Conservation (phyloP, 2,797 vertebrate genomes). For the Oryzias dopingdopingensis region DNA sequence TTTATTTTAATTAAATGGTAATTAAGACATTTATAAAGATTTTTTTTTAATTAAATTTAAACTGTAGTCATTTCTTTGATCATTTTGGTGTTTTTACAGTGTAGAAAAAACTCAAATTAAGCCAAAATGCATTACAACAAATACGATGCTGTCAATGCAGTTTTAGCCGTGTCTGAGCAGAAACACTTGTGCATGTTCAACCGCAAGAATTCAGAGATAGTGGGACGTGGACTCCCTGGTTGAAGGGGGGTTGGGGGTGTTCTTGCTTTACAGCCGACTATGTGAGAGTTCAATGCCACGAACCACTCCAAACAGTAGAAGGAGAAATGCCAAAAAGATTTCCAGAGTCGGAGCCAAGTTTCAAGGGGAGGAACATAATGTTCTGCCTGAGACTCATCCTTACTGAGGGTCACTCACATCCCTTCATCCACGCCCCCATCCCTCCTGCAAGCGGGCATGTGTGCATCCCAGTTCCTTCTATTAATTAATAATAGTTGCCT, state of each 20-base stretch:
- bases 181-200: neutral
- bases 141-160: no score
- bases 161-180: no score
- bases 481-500: no score
- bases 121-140: no score
- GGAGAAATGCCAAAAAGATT: slow-evolving; percentile 62
- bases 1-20: no score
- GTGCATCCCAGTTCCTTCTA: neutral
- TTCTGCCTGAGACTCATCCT: slow-evolving; percentile 54
- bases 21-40: no score
- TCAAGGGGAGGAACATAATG: slow-evolving; percentile 56
- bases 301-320: slow-evolving; percentile 64
- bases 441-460: slow-evolving; percentile 9
- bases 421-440: slow-evolving; percentile 13
- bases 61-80: no score
- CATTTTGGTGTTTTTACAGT: no score
- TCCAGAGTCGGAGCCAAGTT: slow-evolving; percentile 54
- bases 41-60: no score
- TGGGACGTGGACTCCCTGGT: slow-evolving; percentile 16
- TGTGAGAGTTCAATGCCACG: slow-evolving; percentile 80
- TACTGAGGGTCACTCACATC: slow-evolving; percentile 28
- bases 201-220: slow-evolving; percentile 35
- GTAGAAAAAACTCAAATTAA: no score
- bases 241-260: neutral
- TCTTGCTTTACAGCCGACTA: slow-evolving; percentile 60